These are phyloP conservation scores for Meloe dianella DNA, from an alignment of 2,888 invertebrate species.

Conservation along the genomic window DNA sequence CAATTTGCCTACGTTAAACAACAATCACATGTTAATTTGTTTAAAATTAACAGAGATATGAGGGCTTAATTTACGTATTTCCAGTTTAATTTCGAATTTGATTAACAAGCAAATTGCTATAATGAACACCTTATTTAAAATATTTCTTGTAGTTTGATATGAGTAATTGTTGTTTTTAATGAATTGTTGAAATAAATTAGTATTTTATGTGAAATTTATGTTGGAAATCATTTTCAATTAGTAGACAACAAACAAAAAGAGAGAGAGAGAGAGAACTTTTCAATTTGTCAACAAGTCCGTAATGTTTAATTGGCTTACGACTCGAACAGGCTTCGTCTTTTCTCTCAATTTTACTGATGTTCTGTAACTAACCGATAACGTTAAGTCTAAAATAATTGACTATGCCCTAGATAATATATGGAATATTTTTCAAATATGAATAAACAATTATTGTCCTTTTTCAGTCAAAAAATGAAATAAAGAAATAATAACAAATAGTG, in stretches of 20 bases:
- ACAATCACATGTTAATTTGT: not conserved
- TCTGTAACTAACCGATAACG: constrained; percentile 30
- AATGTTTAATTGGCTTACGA: constrained; percentile 47
- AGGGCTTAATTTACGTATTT: too few relatives aligned
- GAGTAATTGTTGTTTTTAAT: not conserved
- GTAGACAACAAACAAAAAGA: constrained; percentile 6
- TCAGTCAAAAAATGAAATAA: not conserved
- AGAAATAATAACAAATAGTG: too few relatives aligned
- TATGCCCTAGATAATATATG: constrained; percentile 5
- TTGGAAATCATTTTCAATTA: constrained; percentile 18
- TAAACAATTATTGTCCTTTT: too few relatives aligned
- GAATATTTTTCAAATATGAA: too few relatives aligned
- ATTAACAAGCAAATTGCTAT: not conserved
- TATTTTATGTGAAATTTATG: not conserved
- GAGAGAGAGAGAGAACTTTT: constrained; percentile 23
- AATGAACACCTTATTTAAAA: not conserved
- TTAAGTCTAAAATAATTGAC: constrained; percentile 44
- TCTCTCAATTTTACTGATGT: constrained; percentile 23
- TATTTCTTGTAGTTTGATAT: not conserved
- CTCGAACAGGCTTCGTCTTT: constrained; percentile 44
- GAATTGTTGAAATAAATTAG: not conserved
- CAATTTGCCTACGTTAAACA: not conserved
- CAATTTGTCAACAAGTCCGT: constrained; percentile 29
- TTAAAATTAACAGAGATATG: not conserved
- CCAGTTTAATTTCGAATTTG: not conserved